Evolutionary conservation across 2,113 vertebrate species (phyloP).

Genomic region (Mungos mungo): DNA sequence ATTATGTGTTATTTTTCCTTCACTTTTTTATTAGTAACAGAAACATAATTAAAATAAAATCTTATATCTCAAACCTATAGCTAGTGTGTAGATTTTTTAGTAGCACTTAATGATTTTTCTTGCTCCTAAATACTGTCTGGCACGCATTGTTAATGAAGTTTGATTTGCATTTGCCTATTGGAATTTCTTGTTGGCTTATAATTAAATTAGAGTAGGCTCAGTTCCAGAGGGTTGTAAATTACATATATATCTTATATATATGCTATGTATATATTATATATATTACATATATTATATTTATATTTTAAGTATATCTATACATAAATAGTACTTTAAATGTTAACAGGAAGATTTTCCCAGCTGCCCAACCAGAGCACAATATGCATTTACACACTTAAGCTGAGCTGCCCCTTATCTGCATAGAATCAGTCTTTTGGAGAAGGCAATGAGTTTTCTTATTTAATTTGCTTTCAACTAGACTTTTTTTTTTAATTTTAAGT

Average conservation of each 20-base stretch:
- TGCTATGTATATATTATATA: neutral
- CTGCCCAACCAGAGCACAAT: neutral
- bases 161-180: neutral
- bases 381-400: conserved; percentile 59
- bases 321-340: neutral
- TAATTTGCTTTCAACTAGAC: conserved; percentile 84
- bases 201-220: neutral
- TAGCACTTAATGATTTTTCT: neutral
- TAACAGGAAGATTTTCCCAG: conserved; percentile 48
- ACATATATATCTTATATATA: neutral
- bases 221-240: neutral
- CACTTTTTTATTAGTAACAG: neutral
- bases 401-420: conserved; percentile 83
- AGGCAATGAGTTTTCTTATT: conserved; percentile 82
- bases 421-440: conserved; percentile 83
- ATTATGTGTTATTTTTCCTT: neutral
- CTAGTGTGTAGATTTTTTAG: neutral
- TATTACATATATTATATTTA: neutral
- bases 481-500: conserved; percentile 79
- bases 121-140: neutral
- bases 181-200: neutral
- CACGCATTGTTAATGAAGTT: conserved; percentile 31
- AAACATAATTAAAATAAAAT: neutral
- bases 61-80: neutral
- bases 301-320: neutral